Evolutionary conservation across 2,888 invertebrate genomes (phyloP).

Genomic region (Ennomos fuscantarius): DNA sequence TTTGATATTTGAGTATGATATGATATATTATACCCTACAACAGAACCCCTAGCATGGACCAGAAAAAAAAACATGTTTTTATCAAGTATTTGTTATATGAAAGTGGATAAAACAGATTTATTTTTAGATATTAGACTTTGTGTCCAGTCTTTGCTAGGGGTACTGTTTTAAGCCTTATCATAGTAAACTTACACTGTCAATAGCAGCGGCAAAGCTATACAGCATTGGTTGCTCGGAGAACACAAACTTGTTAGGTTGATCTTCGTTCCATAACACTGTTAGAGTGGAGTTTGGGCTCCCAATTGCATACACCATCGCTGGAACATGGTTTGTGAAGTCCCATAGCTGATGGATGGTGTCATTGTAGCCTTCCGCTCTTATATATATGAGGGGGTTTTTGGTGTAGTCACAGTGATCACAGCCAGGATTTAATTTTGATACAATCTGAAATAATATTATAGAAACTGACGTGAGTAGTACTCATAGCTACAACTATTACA

Average conservation of each 20-base stretch:
- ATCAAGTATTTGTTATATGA: no score
- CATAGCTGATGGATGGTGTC: slow-evolving; percentile 88
- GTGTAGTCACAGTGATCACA: slow-evolving; percentile 55
- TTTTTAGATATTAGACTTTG: no score
- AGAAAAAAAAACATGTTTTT: no score
- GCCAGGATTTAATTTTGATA: slow-evolving; percentile 65
- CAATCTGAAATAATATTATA: slow-evolving; percentile 69
- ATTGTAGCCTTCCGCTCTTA: slow-evolving; percentile 81
- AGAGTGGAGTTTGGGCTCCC: slow-evolving; percentile 76
- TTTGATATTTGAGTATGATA: no score
- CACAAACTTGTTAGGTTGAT: slow-evolving; percentile 56
- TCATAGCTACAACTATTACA: no score
- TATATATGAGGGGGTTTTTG: slow-evolving; percentile 76
- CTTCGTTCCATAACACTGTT: slow-evolving; percentile 73
- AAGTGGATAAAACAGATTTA: no score
- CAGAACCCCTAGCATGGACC: no score
- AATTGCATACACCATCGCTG: slow-evolving; percentile 84
- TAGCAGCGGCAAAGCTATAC: slow-evolving; percentile 86
- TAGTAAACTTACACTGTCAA: slow-evolving; percentile 83
- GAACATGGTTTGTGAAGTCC: slow-evolving; percentile 86
- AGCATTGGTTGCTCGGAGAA: slow-evolving; percentile 69
- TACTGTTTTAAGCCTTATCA: background rate
- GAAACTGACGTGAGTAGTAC: no score
- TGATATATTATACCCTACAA: no score
- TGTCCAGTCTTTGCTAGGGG: no score